Base-by-base conservation (phyloP, 2,113 vertebrate genomes). In the Mus pahari region DNA sequence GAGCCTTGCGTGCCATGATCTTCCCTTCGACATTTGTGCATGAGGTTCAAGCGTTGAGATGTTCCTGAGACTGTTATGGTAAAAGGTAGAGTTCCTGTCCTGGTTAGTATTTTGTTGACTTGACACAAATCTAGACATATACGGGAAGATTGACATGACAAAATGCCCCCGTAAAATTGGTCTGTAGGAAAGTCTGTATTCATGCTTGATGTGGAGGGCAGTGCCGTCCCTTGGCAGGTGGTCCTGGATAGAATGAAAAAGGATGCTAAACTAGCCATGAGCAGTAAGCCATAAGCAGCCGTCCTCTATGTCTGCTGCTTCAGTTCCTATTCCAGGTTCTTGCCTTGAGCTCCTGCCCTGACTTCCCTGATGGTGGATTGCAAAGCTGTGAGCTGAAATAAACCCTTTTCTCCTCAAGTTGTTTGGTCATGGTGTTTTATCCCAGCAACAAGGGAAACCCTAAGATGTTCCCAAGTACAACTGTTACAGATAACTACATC, bases 41-140 rank as follows among this genome's bases (percentile, higher is more conserved):
- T 73, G 83, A 81, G 39, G 31, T 14, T 9, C 28, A 39, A 53
- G 36, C 3, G 0, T 22, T 13, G 62, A 12, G 1, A 39, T 17
- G 12, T 14, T 3, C n/a, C 77, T 31, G 1, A 42, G 1, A 11
- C 11, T 24, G 62, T 62, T 4, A 0, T n/a, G 20, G 20, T 28
- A 53, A 71, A 64, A 20, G n/a, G 45, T 42, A 20, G 60, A 86
- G 82, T 68, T 68, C 17, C 60, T 66, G 26, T 62, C 28, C 58
- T 42, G 39, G 39, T 33, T 64, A 84, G 39, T 12, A 60, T 64
- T 64, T 78, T 50, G 75, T 78, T 78, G 45, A 78, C 45, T 78
- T 50, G 45, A 50, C 58, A 45, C 42, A 45, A 31, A 84, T 84
- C 26, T 84, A 39, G 7, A 42, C n/a, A 42, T 62, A 60, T 16